These are phyloP conservation scores for Sericinus montela DNA, from an alignment of 2,888 invertebrate genomes.

Conservation along the genomic window DNA sequence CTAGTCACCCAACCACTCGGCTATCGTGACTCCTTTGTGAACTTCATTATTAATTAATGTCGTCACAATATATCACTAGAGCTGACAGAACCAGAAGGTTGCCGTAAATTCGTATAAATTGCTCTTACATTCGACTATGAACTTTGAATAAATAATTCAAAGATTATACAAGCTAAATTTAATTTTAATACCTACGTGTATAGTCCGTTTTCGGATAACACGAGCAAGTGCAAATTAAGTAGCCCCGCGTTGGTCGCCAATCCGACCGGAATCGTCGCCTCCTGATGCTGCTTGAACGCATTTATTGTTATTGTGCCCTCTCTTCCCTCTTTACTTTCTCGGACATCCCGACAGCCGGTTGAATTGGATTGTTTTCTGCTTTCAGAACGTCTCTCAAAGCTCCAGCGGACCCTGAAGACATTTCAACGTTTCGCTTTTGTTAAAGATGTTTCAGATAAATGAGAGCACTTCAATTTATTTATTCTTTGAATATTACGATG, in stretches of 20 bases:
- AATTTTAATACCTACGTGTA: neutral
- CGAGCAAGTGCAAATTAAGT: slow-evolving; percentile 29
- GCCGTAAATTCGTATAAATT: slow-evolving; percentile 20
- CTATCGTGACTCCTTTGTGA: too few relatives aligned
- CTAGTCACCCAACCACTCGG: too few relatives aligned
- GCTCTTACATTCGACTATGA: slow-evolving; percentile 27
- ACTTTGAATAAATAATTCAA: neutral
- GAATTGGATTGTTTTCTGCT: slow-evolving; percentile 22
- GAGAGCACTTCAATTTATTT: slow-evolving; percentile 10
- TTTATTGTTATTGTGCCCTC: slow-evolving; percentile 45
- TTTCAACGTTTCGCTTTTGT: slow-evolving; percentile 31
- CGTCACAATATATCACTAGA: neutral
- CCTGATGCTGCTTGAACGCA: slow-evolving; percentile 37
- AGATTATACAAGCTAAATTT: slow-evolving; percentile 8
- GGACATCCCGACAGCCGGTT: slow-evolving; percentile 21
- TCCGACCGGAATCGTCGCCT: slow-evolving; percentile 31
- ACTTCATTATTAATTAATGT: neutral
- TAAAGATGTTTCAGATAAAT: slow-evolving; percentile 10
- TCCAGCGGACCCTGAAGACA: slow-evolving; percentile 22
- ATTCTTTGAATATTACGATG: slow-evolving; percentile 29
- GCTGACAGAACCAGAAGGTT: slow-evolving; percentile 35
- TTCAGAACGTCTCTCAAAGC: slow-evolving; percentile 23
- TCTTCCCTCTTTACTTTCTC: slow-evolving; percentile 32
- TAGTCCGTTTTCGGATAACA: slow-evolving; percentile 10
- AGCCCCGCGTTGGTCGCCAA: slow-evolving; percentile 45